Evolutionary conservation across 2,888 invertebrate species (phyloP), one percentile per base, ranked within the genome.

Genomic region (Tyria jacobaeae): DNA sequence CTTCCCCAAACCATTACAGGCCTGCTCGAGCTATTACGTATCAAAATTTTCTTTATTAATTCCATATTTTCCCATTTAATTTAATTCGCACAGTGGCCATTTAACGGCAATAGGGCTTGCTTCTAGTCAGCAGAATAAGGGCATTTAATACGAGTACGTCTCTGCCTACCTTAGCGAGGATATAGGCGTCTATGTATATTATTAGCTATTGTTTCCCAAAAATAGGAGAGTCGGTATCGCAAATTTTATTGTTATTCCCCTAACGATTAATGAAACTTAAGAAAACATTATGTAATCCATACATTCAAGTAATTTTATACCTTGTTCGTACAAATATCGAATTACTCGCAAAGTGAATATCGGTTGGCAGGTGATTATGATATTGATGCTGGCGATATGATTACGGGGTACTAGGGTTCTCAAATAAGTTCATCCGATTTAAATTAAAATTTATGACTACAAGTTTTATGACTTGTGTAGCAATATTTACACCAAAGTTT

Each of bases 361-460:
- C 49, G 34, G 35, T 39, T 57, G 56, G 48, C 62, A 59, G 51
- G 57, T 55, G 44, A 37, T 60, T 60, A 60, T 21, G 48, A 60
- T 53, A 59, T 59, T 35, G 0, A 12, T 37, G 34, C 10, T 25
- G 15, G n/a, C 41, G 47, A 59, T 59, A 52, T 59, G 44, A 31
- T 50, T 47, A 27, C 37, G 51, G 35, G 34, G 15, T 27, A 10
- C 4, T 27, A 58, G 50, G 31, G 57, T 27, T 51, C 39, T 53
- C 52, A 27, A 48, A 12, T 2, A 21, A 10, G 44, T 44, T 10
- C 10, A 21, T 27, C 27, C 6, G 27, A 12, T 17, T 17, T 9
- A 2, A 2, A 7, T 1, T 2, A 17, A 35, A 35, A 35, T 12
- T 35, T 12, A 21, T 21, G 10, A 21, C 21, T 24, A 6, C 24